Evolutionary conservation across 2,797 vertebrate genomes (phyloP).

Genomic region (Smutsia temminckii): DNA sequence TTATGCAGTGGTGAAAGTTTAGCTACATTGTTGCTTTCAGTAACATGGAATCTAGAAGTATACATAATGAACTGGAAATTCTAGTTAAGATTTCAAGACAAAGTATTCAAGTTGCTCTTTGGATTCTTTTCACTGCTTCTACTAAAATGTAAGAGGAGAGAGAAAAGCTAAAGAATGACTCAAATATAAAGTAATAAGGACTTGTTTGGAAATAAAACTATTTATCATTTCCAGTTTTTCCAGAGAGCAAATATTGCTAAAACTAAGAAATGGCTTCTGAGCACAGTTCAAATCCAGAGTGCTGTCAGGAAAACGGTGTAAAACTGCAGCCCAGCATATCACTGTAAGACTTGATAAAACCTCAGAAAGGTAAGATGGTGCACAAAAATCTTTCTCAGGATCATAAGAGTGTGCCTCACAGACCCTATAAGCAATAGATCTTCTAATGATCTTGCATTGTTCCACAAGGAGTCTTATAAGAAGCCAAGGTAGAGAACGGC

Average conservation of each 20-base stretch:
- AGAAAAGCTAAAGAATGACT: neutral
- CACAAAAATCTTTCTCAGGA: neutral
- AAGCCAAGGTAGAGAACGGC: neutral
- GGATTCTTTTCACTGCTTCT: neutral
- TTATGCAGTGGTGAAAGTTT: neutral
- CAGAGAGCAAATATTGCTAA: neutral
- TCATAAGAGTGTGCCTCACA: neutral
- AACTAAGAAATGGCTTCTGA: neutral
- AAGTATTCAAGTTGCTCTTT: neutral
- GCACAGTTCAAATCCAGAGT: neutral
- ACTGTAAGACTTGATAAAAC: neutral
- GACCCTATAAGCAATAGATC: neutral
- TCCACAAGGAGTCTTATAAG: neutral
- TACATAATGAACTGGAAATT: neutral
- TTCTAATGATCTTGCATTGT: neutral
- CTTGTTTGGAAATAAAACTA: neutral
- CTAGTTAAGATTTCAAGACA: neutral
- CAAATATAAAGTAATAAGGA: neutral
- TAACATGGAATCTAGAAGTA: neutral
- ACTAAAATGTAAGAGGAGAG: neutral
- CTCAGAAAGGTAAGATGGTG: neutral
- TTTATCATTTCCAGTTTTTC: constrained; percentile 5
- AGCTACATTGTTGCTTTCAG: neutral
- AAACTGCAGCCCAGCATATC: neutral
- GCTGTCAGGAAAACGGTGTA: neutral